Percentiles rank a stretch among this genome's conserved stretches.
Evolutionary conservation across 2,113 vertebrate species (phyloP).

Genomic region (Vombatus ursinus): DNA sequence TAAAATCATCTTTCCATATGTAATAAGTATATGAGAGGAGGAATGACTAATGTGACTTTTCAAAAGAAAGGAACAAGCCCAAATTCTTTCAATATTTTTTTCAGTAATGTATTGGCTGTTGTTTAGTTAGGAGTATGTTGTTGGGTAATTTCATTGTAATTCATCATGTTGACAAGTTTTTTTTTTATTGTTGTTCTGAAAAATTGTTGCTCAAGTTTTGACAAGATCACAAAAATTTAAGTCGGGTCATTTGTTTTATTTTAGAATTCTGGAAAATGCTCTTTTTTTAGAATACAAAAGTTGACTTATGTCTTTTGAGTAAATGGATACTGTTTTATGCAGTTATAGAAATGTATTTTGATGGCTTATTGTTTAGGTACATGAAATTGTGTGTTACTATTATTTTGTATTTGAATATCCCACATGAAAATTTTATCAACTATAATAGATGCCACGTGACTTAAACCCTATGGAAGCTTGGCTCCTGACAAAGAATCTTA

Average conservation of each 20-base stretch:
- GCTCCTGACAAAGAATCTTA: constrained; percentile 12
- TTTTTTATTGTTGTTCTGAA: constrained; percentile 9
- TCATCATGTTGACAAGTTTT: constrained; percentile 40
- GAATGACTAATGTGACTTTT: neutral
- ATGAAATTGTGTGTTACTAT: constrained; percentile 14
- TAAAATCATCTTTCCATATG: constrained; percentile 3
- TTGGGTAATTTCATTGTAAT: constrained; percentile 34
- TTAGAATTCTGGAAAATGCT: neutral
- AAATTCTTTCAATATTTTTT: neutral
- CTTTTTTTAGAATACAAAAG: constrained; percentile 30
- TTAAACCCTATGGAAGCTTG: constrained; percentile 32
- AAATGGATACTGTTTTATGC: constrained; percentile 44
- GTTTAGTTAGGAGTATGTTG: constrained; percentile 35
- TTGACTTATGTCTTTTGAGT: constrained; percentile 24
- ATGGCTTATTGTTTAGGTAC: constrained; percentile 17
- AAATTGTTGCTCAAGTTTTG: constrained; percentile 44
- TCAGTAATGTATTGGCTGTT: neutral
- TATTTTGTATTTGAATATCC: constrained; percentile 28
- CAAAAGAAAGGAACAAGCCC: constrained; percentile 27
- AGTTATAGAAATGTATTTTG: constrained; percentile 44
- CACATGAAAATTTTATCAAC: constrained; percentile 26
- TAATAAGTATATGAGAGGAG: neutral
- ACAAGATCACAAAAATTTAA: constrained; percentile 28
- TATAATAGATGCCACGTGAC: constrained; percentile 22
- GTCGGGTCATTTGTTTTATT: constrained; percentile 46